Evolutionary conservation across 53 echinoderm and acorn worm species (phyloP).

Genomic region (Actinopyga echinites): DNA sequence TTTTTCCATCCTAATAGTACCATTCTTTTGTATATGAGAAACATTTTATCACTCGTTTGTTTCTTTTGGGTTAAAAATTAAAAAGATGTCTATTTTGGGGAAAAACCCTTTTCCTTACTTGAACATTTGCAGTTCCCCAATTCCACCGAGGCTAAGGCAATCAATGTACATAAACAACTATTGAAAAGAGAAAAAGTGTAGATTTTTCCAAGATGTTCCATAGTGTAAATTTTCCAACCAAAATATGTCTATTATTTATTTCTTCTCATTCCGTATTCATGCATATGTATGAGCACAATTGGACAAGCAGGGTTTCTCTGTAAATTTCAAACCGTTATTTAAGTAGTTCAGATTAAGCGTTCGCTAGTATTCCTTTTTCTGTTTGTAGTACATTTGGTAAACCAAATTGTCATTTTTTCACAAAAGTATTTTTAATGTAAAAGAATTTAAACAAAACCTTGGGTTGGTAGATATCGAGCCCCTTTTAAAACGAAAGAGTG

Average conservation of each 20-base stretch:
- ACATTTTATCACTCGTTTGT: too few species aligned
- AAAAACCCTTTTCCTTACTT: too few species aligned
- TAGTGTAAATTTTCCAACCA: constrained; percentile 21
- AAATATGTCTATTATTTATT: constrained; percentile 26
- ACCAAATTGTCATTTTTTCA: neutral
- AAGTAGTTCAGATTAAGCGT: neutral
- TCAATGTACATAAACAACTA: too few species aligned
- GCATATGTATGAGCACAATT: neutral
- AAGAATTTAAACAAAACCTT: neutral
- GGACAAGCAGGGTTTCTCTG: neutral
- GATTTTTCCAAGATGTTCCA: neutral
- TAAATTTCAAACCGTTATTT: neutral
- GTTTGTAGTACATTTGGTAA: neutral
- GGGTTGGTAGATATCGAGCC: too few species aligned
- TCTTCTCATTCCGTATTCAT: neutral
- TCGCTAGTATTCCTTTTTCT: neutral
- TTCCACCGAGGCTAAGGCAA: too few species aligned
- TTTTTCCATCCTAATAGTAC: too few species aligned
- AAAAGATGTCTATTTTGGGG: too few species aligned
- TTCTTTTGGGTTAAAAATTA: too few species aligned
- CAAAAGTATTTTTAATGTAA: neutral
- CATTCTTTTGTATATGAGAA: too few species aligned
- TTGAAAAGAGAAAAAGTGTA: neutral
- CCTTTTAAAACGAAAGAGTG: too few species aligned
- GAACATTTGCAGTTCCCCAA: too few species aligned